A percentile compares a stretch with the other conserved stretches of the same genome.
These are phyloP conservation scores for Subacronicta megacephala DNA, from an alignment of 2,888 invertebrate species.

Conservation along the genomic window DNA sequence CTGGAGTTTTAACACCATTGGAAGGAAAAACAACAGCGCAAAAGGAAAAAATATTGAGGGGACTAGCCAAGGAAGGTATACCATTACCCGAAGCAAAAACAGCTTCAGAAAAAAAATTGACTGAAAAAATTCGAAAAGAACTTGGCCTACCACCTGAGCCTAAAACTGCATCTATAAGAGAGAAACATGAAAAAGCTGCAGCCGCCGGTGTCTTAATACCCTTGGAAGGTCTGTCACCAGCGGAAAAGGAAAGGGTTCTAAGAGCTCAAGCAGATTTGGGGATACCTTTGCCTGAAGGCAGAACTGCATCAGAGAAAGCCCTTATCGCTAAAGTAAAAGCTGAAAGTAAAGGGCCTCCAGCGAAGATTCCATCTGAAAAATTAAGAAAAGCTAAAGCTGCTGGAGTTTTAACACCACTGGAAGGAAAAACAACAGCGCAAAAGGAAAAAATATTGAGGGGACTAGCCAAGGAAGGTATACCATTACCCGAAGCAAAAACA, in stretches of 20 bases:
- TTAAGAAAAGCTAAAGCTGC: constrained; percentile 58
- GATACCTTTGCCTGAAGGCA: constrained; percentile 35
- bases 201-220: constrained; percentile 50
- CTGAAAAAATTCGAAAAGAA: constrained; percentile 31
- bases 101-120: constrained; percentile 29
- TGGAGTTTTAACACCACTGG: constrained; percentile 57
- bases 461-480: constrained; percentile 43
- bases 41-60: constrained; percentile 30
- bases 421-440: constrained; percentile 56
- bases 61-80: constrained; percentile 23
- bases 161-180: too few relatives aligned
- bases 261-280: constrained; percentile 24
- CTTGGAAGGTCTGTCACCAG: constrained; percentile 45
- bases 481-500: constrained; percentile 41
- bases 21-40: constrained; percentile 26
- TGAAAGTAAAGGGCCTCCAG: constrained; percentile 4
- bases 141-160: too few relatives aligned
- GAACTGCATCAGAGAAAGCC: constrained; percentile 44
- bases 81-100: constrained; percentile 36
- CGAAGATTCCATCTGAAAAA: constrained; percentile 45
- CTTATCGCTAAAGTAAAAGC: constrained; percentile 39
- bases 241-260: constrained; percentile 42
- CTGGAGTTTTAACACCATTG: constrained; percentile 23
- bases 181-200: constrained; percentile 51
- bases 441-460: constrained; percentile 60